phyloP scores from a whole-genome alignment of 2,113 vertebrate species.

The Cromileptes altivelis region DNA sequence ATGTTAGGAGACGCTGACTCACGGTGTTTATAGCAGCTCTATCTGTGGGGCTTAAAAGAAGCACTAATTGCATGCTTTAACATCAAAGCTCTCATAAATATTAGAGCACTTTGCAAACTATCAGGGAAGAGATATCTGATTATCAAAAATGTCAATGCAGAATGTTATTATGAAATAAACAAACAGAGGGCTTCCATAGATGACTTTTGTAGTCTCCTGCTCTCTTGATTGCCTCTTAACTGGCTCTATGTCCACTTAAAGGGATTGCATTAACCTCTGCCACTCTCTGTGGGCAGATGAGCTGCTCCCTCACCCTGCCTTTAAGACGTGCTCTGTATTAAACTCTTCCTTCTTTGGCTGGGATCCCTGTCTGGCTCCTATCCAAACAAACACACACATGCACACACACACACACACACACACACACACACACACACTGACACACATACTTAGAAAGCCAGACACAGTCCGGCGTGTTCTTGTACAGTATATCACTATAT shows the following conservation, averaged over 20 bases:
- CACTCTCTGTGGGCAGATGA: conserved; percentile 65
- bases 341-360: conserved; percentile 78
- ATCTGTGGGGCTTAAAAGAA: conserved; percentile 19
- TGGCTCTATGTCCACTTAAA: conserved; percentile 74
- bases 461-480: conserved; percentile 29
- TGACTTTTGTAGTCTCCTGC: conserved; percentile 49
- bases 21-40: conserved; percentile 9
- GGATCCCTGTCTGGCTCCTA: conserved; percentile 67
- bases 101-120: not conserved
- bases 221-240: conserved; percentile 65
- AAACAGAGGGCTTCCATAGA: conserved; percentile 20
- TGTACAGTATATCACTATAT: conserved; percentile 41
- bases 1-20: not conserved
- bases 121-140: conserved; percentile 2
- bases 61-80: not conserved
- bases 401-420: conserved; percentile 34
- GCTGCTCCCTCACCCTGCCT: conserved; percentile 55
- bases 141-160: not conserved
- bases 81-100: conserved; percentile 9
- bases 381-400: conserved; percentile 55
- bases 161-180: conserved; percentile 26
- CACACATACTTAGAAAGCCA: conserved; percentile 43
- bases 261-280: conserved; percentile 77
- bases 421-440: conserved; percentile 36
- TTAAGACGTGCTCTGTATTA: conserved; percentile 66